Evolutionary conservation across 2,797 vertebrate genomes (phyloP), one percentile per base, ranked within the genome.

Genomic region (Poeciliopsis presidionis): DNA sequence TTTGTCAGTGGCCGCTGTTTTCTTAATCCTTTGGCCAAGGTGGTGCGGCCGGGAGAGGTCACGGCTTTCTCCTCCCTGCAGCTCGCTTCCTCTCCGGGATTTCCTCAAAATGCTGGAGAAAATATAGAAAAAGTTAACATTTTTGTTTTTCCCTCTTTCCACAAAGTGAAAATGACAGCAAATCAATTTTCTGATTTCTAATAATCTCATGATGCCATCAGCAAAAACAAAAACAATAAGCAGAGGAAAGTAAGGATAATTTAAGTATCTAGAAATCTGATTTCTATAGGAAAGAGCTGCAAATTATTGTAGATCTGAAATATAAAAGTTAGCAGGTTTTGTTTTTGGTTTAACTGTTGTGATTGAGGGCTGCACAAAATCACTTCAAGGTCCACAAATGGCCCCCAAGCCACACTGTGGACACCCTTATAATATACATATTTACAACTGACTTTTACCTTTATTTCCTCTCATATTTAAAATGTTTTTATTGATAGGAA

Each of bases 1-100:
- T 94, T 94, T 93, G 94, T 96, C 95, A 94, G 90, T 93, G 93
- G 89, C 87, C 86, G 84, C 88, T 94, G 92, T 94, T 95, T 94
- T 84, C 93, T 92, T 95, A 94, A 95, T 95, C 91, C 91, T 92
- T 92, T 92, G 92, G 93, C 93, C 92, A 92, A 91, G 87, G 91
- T 93, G 94, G 90, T 85, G 92, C 86, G 92, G 84, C 86, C 88
- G 65, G 78, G 81, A 90, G 84, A 93, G 95, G 94, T 94, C 95
- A 93, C 73, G 91, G 81, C 91, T 90, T 91, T 88, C 89, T 93
- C 89, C 88, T 92, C 87, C 88, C 84, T 87, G 82, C 55, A 78
- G 7, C 77, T 82, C 16, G 55, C 83, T 91, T 91, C 88, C 89
- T 88, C 86, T 79, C 75, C 25, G 79, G 77, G 84, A 84, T 83